These are phyloP conservation scores for Diplogasteroides magnus DNA, from an alignment of 1,140 invertebrate species.

Conservation along the genomic window DNA sequence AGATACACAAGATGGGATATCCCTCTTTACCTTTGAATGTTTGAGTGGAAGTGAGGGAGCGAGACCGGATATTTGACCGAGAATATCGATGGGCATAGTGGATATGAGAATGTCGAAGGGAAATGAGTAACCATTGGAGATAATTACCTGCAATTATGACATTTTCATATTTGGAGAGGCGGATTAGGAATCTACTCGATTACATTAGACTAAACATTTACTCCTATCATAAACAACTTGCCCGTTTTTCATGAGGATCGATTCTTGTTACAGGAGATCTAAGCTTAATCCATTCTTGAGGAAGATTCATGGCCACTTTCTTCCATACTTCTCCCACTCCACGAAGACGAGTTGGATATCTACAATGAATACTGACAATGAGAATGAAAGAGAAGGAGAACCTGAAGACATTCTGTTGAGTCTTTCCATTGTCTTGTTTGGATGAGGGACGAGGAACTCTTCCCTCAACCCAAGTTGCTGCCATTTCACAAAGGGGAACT, in stretches of 20 bases:
- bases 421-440: background rate
- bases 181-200: too few relatives aligned
- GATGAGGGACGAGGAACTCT: background rate
- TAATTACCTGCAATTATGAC: background rate
- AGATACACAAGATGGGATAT: background rate
- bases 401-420: background rate
- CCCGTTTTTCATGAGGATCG: background rate
- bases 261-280: background rate
- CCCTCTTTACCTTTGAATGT: background rate
- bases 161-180: background rate
- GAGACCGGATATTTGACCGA: background rate
- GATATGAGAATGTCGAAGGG: background rate
- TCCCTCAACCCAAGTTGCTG: background rate
- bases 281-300: background rate
- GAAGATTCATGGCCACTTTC: background rate
- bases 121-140: background rate
- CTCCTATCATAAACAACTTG: too few relatives aligned
- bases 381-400: too few relatives aligned
- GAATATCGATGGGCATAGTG: background rate
- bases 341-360: background rate
- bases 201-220: too few relatives aligned
- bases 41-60: background rate
- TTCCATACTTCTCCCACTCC: background rate
- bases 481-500: background rate
- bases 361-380: too few relatives aligned